phyloP scores from a whole-genome alignment of 2,113 vertebrate species.

The zebrafish (Danio rerio) region DNA sequence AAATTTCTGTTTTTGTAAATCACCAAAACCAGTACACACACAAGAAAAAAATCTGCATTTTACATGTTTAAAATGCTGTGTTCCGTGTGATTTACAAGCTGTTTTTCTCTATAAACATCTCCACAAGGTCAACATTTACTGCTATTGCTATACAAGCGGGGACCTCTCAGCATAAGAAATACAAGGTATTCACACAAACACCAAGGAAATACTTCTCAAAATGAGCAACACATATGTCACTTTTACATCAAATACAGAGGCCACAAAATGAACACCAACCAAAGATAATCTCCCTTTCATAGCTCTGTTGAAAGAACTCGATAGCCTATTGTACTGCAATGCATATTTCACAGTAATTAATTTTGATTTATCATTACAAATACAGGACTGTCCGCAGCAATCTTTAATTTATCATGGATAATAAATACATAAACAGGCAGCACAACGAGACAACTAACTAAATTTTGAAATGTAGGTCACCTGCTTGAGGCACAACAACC shows the following conservation, averaged over 20 bases:
- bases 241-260: background rate
- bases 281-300: slow-evolving; percentile 1
- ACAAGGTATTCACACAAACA: background rate
- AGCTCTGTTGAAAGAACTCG: background rate
- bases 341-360: slow-evolving; percentile 1
- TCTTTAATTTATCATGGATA: background rate
- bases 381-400: background rate
- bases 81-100: too few relatives aligned
- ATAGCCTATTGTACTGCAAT: slow-evolving; percentile 5
- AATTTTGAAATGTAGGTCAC: slow-evolving; percentile 22
- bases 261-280: background rate
- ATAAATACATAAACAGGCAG: slow-evolving; percentile 2
- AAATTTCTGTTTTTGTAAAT: too few relatives aligned
- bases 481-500: slow-evolving; percentile 21
- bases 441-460: background rate
- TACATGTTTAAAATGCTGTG: too few relatives aligned
- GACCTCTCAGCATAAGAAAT: too few relatives aligned
- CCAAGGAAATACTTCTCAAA: background rate
- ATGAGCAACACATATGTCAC: background rate
- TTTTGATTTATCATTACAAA: background rate
- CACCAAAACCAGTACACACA: too few relatives aligned
- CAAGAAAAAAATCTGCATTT: background rate
- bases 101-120: too few relatives aligned
- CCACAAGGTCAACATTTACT: too few relatives aligned
- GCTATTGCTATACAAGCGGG: too few relatives aligned